These are phyloP conservation scores for Teleopsis dalmanni DNA, from an alignment of 1,140 invertebrate genomes.

Conservation along the genomic window DNA sequence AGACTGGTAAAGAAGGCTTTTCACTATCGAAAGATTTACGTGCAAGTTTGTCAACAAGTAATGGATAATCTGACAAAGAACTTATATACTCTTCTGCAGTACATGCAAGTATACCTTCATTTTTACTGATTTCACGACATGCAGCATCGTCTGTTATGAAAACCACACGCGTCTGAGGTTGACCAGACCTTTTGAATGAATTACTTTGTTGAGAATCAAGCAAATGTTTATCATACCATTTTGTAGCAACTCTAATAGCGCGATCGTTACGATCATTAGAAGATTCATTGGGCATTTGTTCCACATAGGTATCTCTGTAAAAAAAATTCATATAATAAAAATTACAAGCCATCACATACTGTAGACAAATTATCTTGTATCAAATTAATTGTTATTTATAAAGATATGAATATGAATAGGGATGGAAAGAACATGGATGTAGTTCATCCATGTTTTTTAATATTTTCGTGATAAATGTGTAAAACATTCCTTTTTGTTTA, in stretches of 20 bases:
- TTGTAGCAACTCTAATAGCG: conserved; percentile 70
- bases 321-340: conserved; percentile 17
- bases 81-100: conserved; percentile 65
- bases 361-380: background rate
- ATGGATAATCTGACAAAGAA: conserved; percentile 54
- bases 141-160: conserved; percentile 81
- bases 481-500: too few species aligned
- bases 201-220: conserved; percentile 22
- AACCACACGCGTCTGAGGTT: conserved; percentile 57
- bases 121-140: conserved; percentile 64
- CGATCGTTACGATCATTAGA: conserved; percentile 89
- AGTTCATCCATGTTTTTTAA: background rate
- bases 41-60: conserved; percentile 73
- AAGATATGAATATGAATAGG: background rate
- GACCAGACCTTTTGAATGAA: conserved; percentile 27
- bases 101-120: conserved; percentile 59
- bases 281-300: conserved; percentile 71
- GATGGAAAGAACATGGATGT: background rate
- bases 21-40: conserved; percentile 57
- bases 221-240: conserved; percentile 74
- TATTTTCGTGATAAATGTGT: too few species aligned
- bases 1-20: conserved; percentile 59
- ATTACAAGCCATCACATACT: conserved; percentile 8
- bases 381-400: background rate
- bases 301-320: conserved; percentile 78